These are phyloP conservation scores for Sebastes glaucus DNA, from an alignment of 2,797 vertebrate species.

Conservation along the genomic window DNA sequence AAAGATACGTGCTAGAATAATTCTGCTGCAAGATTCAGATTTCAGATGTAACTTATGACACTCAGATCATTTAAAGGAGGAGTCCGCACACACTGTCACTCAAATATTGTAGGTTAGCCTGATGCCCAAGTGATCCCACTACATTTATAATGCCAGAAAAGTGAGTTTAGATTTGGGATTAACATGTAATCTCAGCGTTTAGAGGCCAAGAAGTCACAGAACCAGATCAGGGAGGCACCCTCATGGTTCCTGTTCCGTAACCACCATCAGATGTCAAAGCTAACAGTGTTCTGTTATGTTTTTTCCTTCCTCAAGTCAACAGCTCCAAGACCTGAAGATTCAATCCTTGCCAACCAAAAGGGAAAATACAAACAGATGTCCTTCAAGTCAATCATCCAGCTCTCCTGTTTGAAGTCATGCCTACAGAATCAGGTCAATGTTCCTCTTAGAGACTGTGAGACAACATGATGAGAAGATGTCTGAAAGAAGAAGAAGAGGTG, in stretches of 20 bases:
- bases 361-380: constrained; percentile 31
- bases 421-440: constrained; percentile 11
- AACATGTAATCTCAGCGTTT: constrained; percentile 15
- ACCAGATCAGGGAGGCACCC: constrained; percentile 53
- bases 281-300: constrained; percentile 88
- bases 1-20: not conserved
- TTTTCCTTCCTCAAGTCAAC: constrained; percentile 86
- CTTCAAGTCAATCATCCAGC: constrained; percentile 36
- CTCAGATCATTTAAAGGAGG: not conserved
- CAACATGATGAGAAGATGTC: constrained; percentile 33
- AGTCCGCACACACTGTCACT: constrained; percentile 16
- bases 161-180: constrained; percentile 19
- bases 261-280: constrained; percentile 78
- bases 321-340: constrained; percentile 80
- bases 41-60: constrained; percentile 16
- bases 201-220: constrained; percentile 30
- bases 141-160: constrained; percentile 19
- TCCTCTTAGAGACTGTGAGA: constrained; percentile 66
- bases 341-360: constrained; percentile 61
- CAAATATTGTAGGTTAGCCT: not conserved
- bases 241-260: constrained; percentile 71
- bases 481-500: constrained; percentile 68
- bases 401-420: constrained; percentile 30
- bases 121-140: constrained; percentile 1
- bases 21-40: constrained; percentile 4